phyloP scores from a whole-genome alignment of 2,888 invertebrate genomes.

The Sminthurinus aureus region DNA sequence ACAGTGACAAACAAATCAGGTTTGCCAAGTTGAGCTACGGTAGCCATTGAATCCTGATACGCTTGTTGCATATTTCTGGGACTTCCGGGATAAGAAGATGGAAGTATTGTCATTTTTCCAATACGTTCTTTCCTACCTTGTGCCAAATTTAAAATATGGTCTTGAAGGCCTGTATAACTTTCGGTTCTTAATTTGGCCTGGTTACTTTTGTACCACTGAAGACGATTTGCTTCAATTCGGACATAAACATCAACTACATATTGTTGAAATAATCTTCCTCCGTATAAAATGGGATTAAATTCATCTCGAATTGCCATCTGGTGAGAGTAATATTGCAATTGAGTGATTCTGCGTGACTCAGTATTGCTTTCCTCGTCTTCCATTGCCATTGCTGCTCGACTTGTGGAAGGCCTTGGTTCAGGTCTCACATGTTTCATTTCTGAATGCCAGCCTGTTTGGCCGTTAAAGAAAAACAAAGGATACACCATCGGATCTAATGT shows the following conservation, averaged over 20 bases:
- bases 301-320: constrained; percentile 1
- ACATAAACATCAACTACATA: constrained; percentile 58
- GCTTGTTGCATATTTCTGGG: constrained; percentile 1
- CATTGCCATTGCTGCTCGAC: too few species aligned
- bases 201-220: constrained; percentile 55
- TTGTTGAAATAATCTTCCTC: constrained; percentile 59
- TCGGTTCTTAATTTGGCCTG: constrained; percentile 58
- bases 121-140: not conserved
- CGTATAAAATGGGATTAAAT: constrained; percentile 57
- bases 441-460: constrained; percentile 45
- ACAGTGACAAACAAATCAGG: constrained; percentile 38
- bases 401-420: too few species aligned
- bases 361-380: too few species aligned
- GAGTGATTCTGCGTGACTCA: too few species aligned
- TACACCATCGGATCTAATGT: constrained; percentile 55
- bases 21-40: constrained; percentile 30
- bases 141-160: constrained; percentile 42
- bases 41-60: constrained; percentile 27
- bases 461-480: constrained; percentile 54
- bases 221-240: constrained; percentile 56
- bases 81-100: constrained; percentile 24
- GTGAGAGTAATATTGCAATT: constrained; percentile 50
- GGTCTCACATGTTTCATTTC: not conserved
- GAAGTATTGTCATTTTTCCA: constrained; percentile 28
- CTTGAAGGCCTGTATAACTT: constrained; percentile 55